These are phyloP conservation scores for Nomia melanderi DNA, from an alignment of 1,140 invertebrate genomes.

Conservation along the genomic window DNA sequence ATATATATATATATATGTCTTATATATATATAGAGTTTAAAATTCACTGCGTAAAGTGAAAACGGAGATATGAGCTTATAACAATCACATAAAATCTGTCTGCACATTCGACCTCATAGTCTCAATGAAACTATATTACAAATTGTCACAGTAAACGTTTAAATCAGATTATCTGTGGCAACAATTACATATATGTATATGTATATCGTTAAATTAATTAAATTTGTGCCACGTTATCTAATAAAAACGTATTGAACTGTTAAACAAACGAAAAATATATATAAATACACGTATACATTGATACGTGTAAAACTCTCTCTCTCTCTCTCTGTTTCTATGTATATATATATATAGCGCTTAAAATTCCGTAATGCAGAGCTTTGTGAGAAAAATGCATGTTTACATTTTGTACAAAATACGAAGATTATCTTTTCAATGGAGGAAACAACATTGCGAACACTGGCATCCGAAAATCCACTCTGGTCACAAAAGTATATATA, in stretches of 20 bases:
- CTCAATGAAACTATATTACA: slow-evolving; percentile 53
- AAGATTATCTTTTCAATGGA: slow-evolving; percentile 30
- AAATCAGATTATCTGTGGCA: slow-evolving; percentile 40
- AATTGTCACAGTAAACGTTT: slow-evolving; percentile 46
- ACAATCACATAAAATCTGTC: slow-evolving; percentile 58
- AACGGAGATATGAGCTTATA: slow-evolving; percentile 59
- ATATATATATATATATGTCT: slow-evolving; percentile 31
- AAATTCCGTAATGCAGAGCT: slow-evolving; percentile 41
- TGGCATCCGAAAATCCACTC: slow-evolving; percentile 37
- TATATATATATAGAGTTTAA: slow-evolving; percentile 73
- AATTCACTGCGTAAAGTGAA: slow-evolving; percentile 72
- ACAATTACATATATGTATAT: slow-evolving; percentile 16
- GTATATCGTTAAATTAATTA: slow-evolving; percentile 48
- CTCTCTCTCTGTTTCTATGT: slow-evolving; percentile 5
- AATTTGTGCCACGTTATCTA: slow-evolving; percentile 51
- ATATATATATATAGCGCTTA: slow-evolving; percentile 36
- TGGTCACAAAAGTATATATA: slow-evolving; percentile 25
- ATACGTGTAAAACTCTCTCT: slow-evolving; percentile 36
- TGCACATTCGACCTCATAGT: slow-evolving; percentile 44
- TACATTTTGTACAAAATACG: slow-evolving; percentile 55
- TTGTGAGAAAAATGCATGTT: slow-evolving; percentile 51
- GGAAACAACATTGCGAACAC: slow-evolving; percentile 40
- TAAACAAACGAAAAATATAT: slow-evolving; percentile 49
- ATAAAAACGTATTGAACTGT: slow-evolving; percentile 48
- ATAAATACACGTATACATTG: slow-evolving; percentile 30